Base-by-base conservation (phyloP, 1,140 invertebrate genomes). In the Sarcophaga peregrina region DNA sequence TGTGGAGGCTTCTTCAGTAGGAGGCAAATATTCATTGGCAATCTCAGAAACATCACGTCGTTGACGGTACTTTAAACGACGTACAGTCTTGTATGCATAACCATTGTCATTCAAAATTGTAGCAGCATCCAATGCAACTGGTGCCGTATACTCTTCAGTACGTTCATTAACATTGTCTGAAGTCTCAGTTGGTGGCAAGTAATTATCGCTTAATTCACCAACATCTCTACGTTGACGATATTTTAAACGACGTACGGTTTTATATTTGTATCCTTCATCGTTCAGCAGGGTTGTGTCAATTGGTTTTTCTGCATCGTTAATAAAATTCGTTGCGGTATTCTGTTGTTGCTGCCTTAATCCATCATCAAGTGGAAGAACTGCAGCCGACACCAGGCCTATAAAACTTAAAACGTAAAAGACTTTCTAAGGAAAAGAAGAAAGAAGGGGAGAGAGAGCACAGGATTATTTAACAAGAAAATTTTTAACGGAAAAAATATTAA, bases 361-460 rank as follows among this genome's bases (percentile, higher is more conserved):
- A 17, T 88, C 74, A 17, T 88, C 87, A 87, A 88, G 86, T 84
- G 87, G 87, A 88, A 88, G 86, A 87, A 88, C 86, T 88, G 87
- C 87, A 88, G 87, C 87, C 86, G 87, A 88, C 87, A 87, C 87
- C 82, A 87, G 86, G 87, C 87, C 87, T 86, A 88, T 87, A 17
- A 88, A 87, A 45, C 88, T 87, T 86, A 86, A 88, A 83, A 84
- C 87, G 84, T 88, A 85, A 25, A 88, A 87, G 54, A 88, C 74
- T 88, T 87, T 88, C 87, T 88, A 82, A 9, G 86, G 84, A 25
- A n/a, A 54, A 25, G 7, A 52, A 52, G 13, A 3, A 52, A 52
- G 5, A 68, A 8, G 20, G 20, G 8, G n/a, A 25, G 10, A 68
- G n/a, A n/a, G n/a, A n/a, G n/a, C n/a, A n/a, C n/a, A n/a, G n/a